These are phyloP conservation scores for Romanogobio albipinnatus DNA, from an alignment of 2,113 vertebrate genomes.

Conservation along the genomic window DNA sequence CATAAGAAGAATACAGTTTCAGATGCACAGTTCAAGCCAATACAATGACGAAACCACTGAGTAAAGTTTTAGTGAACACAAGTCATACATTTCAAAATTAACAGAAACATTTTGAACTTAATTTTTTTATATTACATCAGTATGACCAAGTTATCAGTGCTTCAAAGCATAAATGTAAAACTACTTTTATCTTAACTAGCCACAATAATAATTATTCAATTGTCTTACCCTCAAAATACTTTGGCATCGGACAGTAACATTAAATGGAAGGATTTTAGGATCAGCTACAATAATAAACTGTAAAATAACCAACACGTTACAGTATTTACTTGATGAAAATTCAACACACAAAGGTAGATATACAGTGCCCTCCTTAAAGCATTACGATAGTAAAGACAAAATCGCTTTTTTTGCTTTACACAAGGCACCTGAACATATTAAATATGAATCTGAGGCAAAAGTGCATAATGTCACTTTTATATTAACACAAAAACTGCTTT, in stretches of 20 bases:
- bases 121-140: background rate
- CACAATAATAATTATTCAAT: background rate
- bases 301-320: background rate
- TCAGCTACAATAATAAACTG: background rate
- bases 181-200: background rate
- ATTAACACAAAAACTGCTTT: background rate
- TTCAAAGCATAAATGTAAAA: background rate
- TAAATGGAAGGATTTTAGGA: background rate
- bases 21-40: background rate
- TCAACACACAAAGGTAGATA: background rate
- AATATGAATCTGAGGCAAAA: background rate
- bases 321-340: background rate
- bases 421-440: background rate
- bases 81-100: background rate
- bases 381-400: background rate
- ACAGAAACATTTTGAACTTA: background rate
- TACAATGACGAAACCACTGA: background rate
- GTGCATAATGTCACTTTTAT: background rate
- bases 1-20: background rate
- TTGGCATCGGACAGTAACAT: slow-evolving; percentile 5
- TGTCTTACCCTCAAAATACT: background rate
- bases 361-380: background rate
- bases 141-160: background rate
- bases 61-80: background rate
- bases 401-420: background rate